Conservation (phyloP, 35 echinoderm and acorn worm genomes). For the Heliocidaris tuberculata region DNA sequence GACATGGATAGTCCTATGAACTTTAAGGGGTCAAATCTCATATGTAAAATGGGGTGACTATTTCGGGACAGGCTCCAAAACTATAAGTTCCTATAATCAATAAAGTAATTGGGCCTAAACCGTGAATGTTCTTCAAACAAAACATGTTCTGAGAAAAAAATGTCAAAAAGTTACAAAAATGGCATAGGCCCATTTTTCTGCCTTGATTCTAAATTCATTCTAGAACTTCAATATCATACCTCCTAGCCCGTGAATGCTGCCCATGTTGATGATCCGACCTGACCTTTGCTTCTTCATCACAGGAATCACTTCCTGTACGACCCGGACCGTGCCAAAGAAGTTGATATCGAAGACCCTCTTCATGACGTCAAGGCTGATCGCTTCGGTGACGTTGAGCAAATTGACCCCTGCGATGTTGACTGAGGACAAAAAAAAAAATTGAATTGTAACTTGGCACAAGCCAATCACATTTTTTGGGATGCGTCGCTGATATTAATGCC, state of each 20-base stretch:
- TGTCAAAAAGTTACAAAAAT: no score
- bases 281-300: conserved; percentile 30
- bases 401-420: conserved; percentile 24
- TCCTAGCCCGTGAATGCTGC: neutral
- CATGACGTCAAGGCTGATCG: neutral
- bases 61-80: no score
- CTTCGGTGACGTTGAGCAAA: neutral
- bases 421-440: neutral
- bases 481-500: no score
- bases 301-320: conserved; percentile 36
- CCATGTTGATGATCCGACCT: conserved; percentile 35
- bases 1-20: no score
- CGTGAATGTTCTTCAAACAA: no score
- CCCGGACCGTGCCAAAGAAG: conserved; percentile 35
- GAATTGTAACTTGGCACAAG: neutral
- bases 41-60: no score
- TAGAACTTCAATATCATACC: neutral
- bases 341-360: conserved; percentile 29
- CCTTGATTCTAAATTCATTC: neutral
- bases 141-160: no score
- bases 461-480: no score
- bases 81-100: no score
- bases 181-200: no score
- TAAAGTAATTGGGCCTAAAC: no score
- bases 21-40: no score